phyloP scores from a whole-genome alignment of 2,113 vertebrate species.

The Reinhardtius hippoglossoides region DNA sequence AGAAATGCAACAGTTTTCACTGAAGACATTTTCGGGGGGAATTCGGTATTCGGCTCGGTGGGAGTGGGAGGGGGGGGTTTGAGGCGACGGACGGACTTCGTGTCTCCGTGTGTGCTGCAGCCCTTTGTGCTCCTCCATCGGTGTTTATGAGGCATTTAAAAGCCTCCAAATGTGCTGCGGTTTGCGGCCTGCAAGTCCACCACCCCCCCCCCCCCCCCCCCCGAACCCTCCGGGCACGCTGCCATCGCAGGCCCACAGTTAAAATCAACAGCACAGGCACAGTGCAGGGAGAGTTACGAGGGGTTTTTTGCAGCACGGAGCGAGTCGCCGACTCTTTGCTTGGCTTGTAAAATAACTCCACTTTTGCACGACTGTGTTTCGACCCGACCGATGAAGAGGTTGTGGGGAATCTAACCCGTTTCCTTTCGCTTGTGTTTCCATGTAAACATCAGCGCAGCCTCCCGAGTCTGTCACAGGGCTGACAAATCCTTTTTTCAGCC shows the following conservation, averaged over 20 bases:
- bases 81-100: not conserved
- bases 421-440: slow-evolving; percentile 27
- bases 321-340: slow-evolving; percentile 36
- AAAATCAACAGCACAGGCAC: slow-evolving; percentile 55
- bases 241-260: slow-evolving; percentile 51
- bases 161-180: slow-evolving; percentile 69
- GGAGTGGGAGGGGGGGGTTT: not conserved
- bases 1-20: slow-evolving; percentile 66
- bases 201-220: too few relatives aligned
- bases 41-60: slow-evolving; percentile 27
- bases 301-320: slow-evolving; percentile 10
- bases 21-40: slow-evolving; percentile 59
- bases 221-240: slow-evolving; percentile 39
- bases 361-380: slow-evolving; percentile 2
- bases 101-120: slow-evolving; percentile 40
- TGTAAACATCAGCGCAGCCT: slow-evolving; percentile 21
- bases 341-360: slow-evolving; percentile 34
- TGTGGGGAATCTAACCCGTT: not conserved
- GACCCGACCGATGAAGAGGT: slow-evolving; percentile 23
- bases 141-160: slow-evolving; percentile 75
- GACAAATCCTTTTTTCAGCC: slow-evolving; percentile 16
- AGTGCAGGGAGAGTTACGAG: slow-evolving; percentile 23
- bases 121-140: slow-evolving; percentile 37
- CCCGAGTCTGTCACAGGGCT: not conserved
- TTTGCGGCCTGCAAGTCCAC: slow-evolving; percentile 68